Percentiles rank a stretch among this genome's conserved stretches.
These are phyloP conservation scores for Macrobrachium nipponense DNA, from an alignment of 1,140 invertebrate species.

Conservation along the genomic window DNA sequence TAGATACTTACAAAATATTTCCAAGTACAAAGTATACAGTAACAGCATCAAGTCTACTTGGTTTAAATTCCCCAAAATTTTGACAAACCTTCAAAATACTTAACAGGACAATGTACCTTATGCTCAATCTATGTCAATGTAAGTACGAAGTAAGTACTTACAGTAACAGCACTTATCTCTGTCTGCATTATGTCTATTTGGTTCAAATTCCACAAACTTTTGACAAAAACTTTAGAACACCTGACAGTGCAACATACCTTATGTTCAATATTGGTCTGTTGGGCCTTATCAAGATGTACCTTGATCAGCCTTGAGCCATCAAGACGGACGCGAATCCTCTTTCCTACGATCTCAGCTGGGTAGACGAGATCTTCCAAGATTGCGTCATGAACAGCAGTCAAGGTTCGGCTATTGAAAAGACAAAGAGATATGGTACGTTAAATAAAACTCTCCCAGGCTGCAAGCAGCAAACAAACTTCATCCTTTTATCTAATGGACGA, in stretches of 20 bases:
- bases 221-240: background rate
- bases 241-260: constrained; percentile 78
- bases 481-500: too few species aligned
- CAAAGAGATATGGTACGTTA: background rate
- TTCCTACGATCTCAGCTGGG: constrained; percentile 99
- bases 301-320: constrained; percentile 97
- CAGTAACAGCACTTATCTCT: background rate
- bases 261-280: constrained; percentile 99
- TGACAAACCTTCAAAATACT: background rate
- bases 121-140: too few species aligned
- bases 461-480: too few species aligned
- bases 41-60: background rate
- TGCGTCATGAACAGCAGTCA: constrained; percentile 97
- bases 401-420: constrained; percentile 79
- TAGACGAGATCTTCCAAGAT: constrained; percentile 98
- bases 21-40: constrained; percentile 13
- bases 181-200: background rate
- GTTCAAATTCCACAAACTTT: too few species aligned
- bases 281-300: constrained; percentile 98
- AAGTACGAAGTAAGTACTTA: too few species aligned
- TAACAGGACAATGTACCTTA: constrained; percentile 78
- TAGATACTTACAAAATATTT: background rate
- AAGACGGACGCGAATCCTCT: constrained; percentile 93
- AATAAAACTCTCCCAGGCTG: too few species aligned
- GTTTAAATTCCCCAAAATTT: too few species aligned